These are phyloP conservation scores for Smittia sp. DNA, from an alignment of 2,888 invertebrate species.

Conservation along the genomic window DNA sequence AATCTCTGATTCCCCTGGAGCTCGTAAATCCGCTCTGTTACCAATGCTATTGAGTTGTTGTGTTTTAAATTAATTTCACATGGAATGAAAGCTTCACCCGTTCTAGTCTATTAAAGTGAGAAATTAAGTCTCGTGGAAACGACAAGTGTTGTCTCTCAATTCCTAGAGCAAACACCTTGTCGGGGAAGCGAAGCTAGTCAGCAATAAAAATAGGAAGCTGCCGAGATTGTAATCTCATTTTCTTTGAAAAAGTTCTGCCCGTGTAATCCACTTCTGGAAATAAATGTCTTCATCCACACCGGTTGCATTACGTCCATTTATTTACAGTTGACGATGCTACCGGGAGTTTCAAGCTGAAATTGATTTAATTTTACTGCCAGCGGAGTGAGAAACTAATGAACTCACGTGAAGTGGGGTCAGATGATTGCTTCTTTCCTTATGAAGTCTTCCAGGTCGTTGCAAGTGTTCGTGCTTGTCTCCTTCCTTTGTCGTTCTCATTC, in stretches of 20 bases:
- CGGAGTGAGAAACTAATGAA: conserved; percentile 36
- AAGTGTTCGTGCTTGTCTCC: neutral
- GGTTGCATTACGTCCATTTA: conserved; percentile 39
- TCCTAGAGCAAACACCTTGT: too few species aligned
- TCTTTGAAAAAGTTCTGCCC: neutral
- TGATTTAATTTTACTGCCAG: conserved; percentile 38
- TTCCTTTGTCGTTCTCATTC: neutral
- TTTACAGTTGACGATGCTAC: conserved; percentile 32
- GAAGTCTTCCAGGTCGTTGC: neutral
- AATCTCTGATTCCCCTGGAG: neutral
- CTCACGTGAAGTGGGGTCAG: conserved; percentile 16
- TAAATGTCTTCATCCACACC: conserved; percentile 38
- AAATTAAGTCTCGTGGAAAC: conserved; percentile 30
- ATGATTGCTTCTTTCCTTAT: conserved; percentile 1
- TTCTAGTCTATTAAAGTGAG: neutral
- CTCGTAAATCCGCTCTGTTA: neutral
- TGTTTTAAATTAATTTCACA: conserved; percentile 19
- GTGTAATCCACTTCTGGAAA: conserved; percentile 22
- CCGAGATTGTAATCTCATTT: conserved; percentile 23
- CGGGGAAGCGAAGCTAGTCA: neutral
- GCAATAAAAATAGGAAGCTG: neutral
- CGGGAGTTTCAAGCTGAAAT: conserved; percentile 16
- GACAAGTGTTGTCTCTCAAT: neutral
- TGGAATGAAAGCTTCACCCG: neutral
- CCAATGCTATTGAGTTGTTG: neutral